A percentile compares a stretch with the other conserved stretches of the same genome.
Evolutionary conservation across 2,113 vertebrate genomes (phyloP).

Genomic region (Jacana jacana): DNA sequence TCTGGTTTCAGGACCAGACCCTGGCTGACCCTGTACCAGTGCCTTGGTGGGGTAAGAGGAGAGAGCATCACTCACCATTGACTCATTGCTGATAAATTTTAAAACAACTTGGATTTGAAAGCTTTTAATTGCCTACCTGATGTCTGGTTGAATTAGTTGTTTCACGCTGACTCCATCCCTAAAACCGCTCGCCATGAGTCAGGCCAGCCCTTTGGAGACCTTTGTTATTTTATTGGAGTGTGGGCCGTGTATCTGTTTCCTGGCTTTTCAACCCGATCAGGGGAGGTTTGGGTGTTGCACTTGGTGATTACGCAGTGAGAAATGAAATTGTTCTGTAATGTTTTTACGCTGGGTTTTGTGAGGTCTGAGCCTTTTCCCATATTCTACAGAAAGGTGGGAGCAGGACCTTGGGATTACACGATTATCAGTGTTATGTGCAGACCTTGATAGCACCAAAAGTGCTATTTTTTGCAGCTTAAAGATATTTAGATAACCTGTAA

Average conservation of each 20-base stretch:
- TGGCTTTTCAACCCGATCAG: neutral
- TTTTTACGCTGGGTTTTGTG: neutral
- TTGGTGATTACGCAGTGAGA: rapidly evolving
- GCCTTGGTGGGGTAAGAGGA: constrained; percentile 11
- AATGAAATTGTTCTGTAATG: neutral
- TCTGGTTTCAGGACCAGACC: neutral
- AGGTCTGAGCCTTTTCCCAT: neutral
- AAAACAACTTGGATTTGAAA: neutral
- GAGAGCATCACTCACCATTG: neutral
- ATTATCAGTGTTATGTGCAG: rapidly evolving
- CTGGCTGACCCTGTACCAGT: neutral
- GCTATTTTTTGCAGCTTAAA: neutral
- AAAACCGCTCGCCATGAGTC: neutral
- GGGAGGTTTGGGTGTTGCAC: neutral
- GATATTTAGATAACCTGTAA: neutral
- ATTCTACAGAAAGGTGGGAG: neutral
- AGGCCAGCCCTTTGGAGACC: neutral
- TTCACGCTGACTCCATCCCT: neutral
- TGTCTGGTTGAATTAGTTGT: neutral
- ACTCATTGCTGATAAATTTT: constrained; percentile 26
- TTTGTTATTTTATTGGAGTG: neutral
- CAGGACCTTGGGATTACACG: neutral
- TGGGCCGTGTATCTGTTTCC: neutral
- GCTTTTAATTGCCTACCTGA: neutral
- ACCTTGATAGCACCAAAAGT: neutral